phyloP scores from a whole-genome alignment of 2,113 vertebrate genomes.

The Daubentonia madagascariensis region DNA sequence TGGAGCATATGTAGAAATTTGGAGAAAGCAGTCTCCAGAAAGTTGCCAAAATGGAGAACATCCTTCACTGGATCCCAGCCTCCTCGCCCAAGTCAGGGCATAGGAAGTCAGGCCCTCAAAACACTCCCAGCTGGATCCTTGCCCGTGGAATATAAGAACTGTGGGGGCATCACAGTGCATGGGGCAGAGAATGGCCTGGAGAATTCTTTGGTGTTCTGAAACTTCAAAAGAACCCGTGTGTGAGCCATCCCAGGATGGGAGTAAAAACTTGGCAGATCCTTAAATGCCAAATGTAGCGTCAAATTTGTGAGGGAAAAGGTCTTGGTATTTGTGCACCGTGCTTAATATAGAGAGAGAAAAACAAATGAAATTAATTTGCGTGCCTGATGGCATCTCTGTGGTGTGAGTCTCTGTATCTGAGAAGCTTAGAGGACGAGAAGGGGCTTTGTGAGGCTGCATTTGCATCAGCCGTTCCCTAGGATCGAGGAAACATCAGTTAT shows the following conservation, averaged over 20 bases:
- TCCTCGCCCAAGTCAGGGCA: neutral
- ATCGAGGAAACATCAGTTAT: neutral
- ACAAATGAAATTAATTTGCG: neutral
- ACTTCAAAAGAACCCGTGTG: neutral
- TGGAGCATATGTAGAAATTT: neutral
- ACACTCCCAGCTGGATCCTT: neutral
- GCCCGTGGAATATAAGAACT: neutral
- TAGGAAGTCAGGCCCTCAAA: neutral
- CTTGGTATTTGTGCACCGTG: neutral
- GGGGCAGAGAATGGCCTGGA: neutral
- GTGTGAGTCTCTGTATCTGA: neutral
- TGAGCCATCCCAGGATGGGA: neutral
- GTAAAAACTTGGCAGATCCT: neutral
- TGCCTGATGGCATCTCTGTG: fast-evolving
- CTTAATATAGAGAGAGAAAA: neutral
- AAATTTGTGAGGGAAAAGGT: neutral
- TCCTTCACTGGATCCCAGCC: neutral
- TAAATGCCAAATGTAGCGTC: neutral
- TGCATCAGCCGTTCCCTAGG: neutral
- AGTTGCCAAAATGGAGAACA: neutral
- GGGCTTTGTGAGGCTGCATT: neutral
- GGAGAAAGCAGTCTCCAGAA: neutral
- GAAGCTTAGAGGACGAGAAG: neutral
- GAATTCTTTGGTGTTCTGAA: neutral
- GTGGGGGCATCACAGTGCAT: neutral